These are phyloP conservation scores for Cladorhizidae sp. DNA, from an alignment of 37 sponge, comb jelly and placozoan genomes.

Conservation along the genomic window DNA sequence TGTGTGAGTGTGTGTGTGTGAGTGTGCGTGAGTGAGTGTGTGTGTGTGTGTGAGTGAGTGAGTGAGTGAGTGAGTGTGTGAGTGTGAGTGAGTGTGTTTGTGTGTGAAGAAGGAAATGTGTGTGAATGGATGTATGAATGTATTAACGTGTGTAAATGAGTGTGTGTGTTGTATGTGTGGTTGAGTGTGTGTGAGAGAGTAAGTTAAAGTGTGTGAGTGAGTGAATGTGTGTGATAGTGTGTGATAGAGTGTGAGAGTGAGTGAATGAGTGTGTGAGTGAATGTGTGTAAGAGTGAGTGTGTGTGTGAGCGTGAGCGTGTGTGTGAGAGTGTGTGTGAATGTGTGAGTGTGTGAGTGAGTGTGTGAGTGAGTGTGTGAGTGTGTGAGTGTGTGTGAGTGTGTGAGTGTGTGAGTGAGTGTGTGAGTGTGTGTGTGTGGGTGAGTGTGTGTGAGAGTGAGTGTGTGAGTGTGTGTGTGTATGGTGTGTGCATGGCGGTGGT, in stretches of 20 bases:
- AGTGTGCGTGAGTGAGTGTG: too few relatives aligned
- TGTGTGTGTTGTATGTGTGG: slow-evolving; percentile 20
- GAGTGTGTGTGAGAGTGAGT: not conserved
- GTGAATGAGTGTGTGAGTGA: slow-evolving; percentile 40
- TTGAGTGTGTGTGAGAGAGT: slow-evolving; percentile 2
- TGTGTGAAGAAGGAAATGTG: slow-evolving; percentile 35
- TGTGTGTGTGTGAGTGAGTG: too few relatives aligned
- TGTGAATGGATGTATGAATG: not conserved
- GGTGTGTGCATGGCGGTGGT: too few relatives aligned
- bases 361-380: slow-evolving; percentile 23
- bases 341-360: slow-evolving; percentile 25
- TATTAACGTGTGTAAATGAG: not conserved
- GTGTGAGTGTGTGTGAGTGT: slow-evolving; percentile 25
- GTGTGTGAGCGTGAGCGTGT: too few relatives aligned
- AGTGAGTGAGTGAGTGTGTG: slow-evolving; percentile 34
- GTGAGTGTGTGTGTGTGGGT: slow-evolving; percentile 31
- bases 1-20: too few relatives aligned
- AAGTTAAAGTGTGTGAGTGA: not conserved
- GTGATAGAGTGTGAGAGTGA: slow-evolving; percentile 49
- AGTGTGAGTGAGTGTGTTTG: slow-evolving; percentile 42
- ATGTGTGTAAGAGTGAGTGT: slow-evolving; percentile 43
- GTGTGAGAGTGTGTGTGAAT: not conserved
- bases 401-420: slow-evolving; percentile 15
- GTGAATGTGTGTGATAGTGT: slow-evolving; percentile 24
- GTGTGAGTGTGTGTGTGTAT: not conserved